phyloP scores from a whole-genome alignment of 2,888 invertebrate genomes.

The Cremastinae sp. region DNA sequence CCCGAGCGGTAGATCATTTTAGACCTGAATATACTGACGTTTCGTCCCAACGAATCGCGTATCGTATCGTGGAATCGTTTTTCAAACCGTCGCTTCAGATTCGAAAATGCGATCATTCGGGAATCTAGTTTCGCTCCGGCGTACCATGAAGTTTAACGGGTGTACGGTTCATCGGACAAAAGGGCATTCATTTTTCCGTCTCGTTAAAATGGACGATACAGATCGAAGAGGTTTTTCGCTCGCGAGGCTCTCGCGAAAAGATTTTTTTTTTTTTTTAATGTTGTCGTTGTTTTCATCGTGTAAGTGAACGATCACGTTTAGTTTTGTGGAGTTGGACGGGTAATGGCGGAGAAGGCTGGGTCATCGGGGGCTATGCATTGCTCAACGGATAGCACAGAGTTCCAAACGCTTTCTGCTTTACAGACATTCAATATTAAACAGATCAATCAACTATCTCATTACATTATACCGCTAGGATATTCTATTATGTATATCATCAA shows the following conservation, averaged over 20 bases:
- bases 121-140: background rate
- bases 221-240: conserved; percentile 52
- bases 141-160: conserved; percentile 4
- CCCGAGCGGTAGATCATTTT: background rate
- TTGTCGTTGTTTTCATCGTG: conserved; percentile 57
- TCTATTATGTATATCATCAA: conserved; percentile 79
- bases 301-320: conserved; percentile 44
- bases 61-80: background rate
- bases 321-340: conserved; percentile 41
- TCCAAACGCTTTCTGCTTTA: conserved; percentile 80
- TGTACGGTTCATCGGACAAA: conserved; percentile 22
- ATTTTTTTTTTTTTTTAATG: conserved; percentile 53
- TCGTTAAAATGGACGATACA: conserved; percentile 47
- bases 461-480: conserved; percentile 79
- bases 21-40: background rate
- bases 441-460: conserved; percentile 80
- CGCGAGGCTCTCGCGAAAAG: conserved; percentile 51
- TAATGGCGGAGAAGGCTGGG: conserved; percentile 49
- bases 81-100: background rate
- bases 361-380: conserved; percentile 56
- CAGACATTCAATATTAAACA: conserved; percentile 80
- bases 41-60: background rate
- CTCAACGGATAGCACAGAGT: conserved; percentile 79
- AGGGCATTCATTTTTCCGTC: conserved; percentile 24
- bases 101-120: background rate